Conservation (phyloP, 2,888 invertebrate genomes). For the Ganaspis brasiliensis region DNA sequence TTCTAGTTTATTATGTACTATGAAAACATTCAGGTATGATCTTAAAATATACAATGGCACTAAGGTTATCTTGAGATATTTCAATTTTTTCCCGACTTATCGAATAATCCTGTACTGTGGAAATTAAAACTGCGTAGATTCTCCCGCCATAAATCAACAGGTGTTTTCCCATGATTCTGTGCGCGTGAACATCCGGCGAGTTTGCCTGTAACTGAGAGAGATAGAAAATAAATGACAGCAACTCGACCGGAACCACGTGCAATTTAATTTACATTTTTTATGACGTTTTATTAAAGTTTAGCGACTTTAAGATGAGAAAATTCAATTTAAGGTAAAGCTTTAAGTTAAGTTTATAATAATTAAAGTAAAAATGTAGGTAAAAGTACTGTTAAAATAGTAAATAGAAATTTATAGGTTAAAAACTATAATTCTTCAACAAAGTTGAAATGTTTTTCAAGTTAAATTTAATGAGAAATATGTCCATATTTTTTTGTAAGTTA, state of each 20-base stretch:
- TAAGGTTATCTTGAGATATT: not conserved
- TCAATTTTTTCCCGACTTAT: not conserved
- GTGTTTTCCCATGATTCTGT: conserved; percentile 24
- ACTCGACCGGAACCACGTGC: conserved; percentile 34
- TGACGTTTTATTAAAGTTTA: too few relatives aligned
- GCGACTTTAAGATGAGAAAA: too few relatives aligned
- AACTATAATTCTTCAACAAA: too few relatives aligned
- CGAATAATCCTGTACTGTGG: not conserved
- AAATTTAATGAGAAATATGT: too few relatives aligned
- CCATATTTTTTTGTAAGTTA: too few relatives aligned
- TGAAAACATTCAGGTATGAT: not conserved
- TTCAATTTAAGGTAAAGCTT: too few relatives aligned
- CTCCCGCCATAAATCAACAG: conserved; percentile 29
- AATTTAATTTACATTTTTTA: too few relatives aligned
- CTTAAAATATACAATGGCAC: not conserved
- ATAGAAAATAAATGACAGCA: conserved; percentile 9
- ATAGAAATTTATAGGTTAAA: too few relatives aligned
- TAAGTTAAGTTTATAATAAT: too few relatives aligned
- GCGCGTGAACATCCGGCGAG: not conserved
- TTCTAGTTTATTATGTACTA: conserved; percentile 13
- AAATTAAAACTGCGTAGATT: conserved; percentile 13
- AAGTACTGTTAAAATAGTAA: too few relatives aligned
- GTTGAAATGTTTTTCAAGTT: too few relatives aligned
- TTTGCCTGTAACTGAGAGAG: conserved; percentile 3
- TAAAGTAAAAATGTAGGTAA: too few relatives aligned